Conservation (phyloP, 2,888 invertebrate species). For the Phyllotreta cruciferae region DNA sequence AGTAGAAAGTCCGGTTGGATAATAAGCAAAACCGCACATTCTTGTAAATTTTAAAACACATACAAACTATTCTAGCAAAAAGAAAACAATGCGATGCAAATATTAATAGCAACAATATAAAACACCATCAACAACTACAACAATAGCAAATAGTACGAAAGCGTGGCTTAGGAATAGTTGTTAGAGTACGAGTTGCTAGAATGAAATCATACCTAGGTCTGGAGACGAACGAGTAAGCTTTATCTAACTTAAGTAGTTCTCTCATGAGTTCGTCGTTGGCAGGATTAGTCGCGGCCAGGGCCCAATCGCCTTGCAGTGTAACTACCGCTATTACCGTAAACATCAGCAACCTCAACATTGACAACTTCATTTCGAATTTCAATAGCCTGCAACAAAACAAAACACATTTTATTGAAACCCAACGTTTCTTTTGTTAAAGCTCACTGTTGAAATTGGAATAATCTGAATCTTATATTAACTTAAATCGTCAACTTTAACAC, state of each 20-base stretch:
- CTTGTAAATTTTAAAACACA: no score
- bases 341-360: constrained; percentile 51
- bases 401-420: no score
- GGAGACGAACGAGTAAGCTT: constrained; percentile 51
- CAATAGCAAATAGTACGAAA: constrained; percentile 9
- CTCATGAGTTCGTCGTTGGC: constrained; percentile 50
- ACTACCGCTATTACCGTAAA: constrained; percentile 46
- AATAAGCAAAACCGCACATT: no score
- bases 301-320: constrained; percentile 42
- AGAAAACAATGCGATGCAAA: background rate
- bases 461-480: no score
- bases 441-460: no score
- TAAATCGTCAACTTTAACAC: no score
- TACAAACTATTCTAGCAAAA: no score
- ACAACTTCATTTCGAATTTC: constrained; percentile 51
- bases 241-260: constrained; percentile 50
- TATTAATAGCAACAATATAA: constrained; percentile 2
- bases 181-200: background rate
- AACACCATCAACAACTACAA: constrained; percentile 1
- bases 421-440: no score
- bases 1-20: no score
- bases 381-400: background rate
- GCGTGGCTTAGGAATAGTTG: background rate
- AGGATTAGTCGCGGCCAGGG: constrained; percentile 44
- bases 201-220: constrained; percentile 50